Evolutionary conservation across 2,113 vertebrate genomes (phyloP), one percentile per base, ranked within the genome.

Genomic region (Lethenteron camtschaticum): DNA sequence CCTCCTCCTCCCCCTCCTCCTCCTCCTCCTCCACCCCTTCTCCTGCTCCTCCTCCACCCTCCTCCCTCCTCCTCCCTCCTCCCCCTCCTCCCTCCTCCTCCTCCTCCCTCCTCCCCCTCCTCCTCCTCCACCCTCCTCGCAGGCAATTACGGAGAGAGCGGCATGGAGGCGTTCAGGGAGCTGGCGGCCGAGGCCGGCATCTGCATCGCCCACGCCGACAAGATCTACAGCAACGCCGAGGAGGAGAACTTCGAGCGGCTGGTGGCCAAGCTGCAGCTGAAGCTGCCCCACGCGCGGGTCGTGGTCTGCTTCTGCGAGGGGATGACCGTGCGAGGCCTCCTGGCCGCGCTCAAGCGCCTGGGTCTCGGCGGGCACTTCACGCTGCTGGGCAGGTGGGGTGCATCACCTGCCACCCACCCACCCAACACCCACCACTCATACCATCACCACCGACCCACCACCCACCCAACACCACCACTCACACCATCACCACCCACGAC

Each of bases 81-180:
- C 3, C 24, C 24, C 24, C 4, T 4, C 24, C 4, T 5, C 24
- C 4, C 24, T 20, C 24, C 24, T 41, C 24, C 24, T 3, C 24
- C 24, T 20, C 20, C 20, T 3, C 20, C 20, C 16, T 20, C 20
- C n/a, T n/a, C 20, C 20, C 20, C 24, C 24, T 41, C 24, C 24
- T 41, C 69, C 41, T 57, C 69, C 69, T 2, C 12, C 41, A 2
- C 1, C 14, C 9, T 74, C 75, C 70, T 9, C 72, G 56, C 75
- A 96, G 94, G 92, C 72, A 97, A 95, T 79, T 97, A 96, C 41
- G 94, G 94, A 4, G 94, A 97, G 79, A 97, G 94, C 12, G 94
- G 91, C 72, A 97, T 97, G 90, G 94, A 97, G 72, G 90, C 90
- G n/a, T 97, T 97, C 79, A 96, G 94, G 79, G 94, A 97, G 77